These are phyloP conservation scores for Drosophila funebris DNA, from an alignment of 1,140 invertebrate genomes.

Conservation along the genomic window DNA sequence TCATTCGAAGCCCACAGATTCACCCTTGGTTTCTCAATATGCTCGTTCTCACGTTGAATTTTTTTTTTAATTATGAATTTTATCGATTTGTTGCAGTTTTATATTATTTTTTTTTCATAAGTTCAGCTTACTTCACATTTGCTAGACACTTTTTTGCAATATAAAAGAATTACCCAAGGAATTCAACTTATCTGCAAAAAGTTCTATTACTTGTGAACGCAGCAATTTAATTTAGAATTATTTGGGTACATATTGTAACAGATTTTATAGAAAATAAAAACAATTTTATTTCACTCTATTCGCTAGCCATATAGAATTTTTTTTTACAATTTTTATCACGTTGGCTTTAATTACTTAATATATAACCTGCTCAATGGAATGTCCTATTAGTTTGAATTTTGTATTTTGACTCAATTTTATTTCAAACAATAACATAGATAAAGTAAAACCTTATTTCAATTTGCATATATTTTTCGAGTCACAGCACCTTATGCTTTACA, in stretches of 20 bases:
- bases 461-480: constrained; percentile 16
- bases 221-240: background rate
- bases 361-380: constrained; percentile 73
- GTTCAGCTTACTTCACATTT: constrained; percentile 6
- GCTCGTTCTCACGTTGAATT: constrained; percentile 34
- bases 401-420: constrained; percentile 29
- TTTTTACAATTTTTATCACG: constrained; percentile 32
- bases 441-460: constrained; percentile 19
- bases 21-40: constrained; percentile 15
- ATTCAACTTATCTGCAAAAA: background rate
- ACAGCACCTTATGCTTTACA: constrained; percentile 26
- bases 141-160: constrained; percentile 10
- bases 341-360: constrained; percentile 62
- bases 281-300: constrained; percentile 44
- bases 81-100: constrained; percentile 10
- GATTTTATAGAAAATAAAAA: background rate
- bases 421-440: constrained; percentile 38
- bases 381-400: constrained; percentile 72
- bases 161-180: background rate
- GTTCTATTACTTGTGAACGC: background rate
- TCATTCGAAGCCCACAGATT: background rate
- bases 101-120: background rate
- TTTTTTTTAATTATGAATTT: constrained; percentile 26
- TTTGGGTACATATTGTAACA: background rate
- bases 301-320: constrained; percentile 13